Evolutionary conservation across 2,113 vertebrate species (phyloP).

Genomic region (Marmota flaviventris): DNA sequence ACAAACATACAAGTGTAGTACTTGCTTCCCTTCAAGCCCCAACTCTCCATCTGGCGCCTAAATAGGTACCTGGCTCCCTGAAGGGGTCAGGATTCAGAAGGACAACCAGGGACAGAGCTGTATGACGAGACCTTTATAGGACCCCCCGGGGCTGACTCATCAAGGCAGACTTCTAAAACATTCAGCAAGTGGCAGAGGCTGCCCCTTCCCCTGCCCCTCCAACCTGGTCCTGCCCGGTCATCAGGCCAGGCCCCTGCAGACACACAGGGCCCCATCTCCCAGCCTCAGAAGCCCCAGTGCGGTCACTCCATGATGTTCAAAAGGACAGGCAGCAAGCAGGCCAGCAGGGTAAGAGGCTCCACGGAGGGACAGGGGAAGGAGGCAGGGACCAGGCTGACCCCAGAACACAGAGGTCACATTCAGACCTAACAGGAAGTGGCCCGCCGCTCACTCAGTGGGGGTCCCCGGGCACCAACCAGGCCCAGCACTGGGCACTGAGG

Average conservation of each 20-base stretch:
- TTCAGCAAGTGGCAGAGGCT: rapidly evolving
- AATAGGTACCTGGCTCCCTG: rapidly evolving
- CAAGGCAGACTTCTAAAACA: too few relatives aligned
- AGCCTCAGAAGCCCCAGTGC: not conserved
- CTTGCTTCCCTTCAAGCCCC: not conserved
- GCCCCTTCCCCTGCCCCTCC: not conserved
- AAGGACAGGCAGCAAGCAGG: not conserved
- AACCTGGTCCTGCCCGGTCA: rapidly evolving
- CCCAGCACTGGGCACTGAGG: rapidly evolving
- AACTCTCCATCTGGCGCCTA: rapidly evolving
- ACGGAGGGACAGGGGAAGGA: not conserved
- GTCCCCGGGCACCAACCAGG: rapidly evolving
- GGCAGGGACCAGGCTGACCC: not conserved
- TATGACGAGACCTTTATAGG: rapidly evolving
- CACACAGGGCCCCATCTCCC: rapidly evolving
- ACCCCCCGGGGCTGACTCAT: not conserved
- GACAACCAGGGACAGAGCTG: rapidly evolving
- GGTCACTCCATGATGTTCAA: not conserved
- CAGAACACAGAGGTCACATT: rapidly evolving
- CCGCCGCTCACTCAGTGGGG: rapidly evolving
- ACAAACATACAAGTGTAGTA: rapidly evolving
- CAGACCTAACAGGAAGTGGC: rapidly evolving
- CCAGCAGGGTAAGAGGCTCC: not conserved
- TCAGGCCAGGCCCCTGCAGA: not conserved
- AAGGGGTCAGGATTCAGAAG: not conserved